Evolutionary conservation across 2,888 invertebrate species (phyloP).

Genomic region (Ditylenchus weischeri): DNA sequence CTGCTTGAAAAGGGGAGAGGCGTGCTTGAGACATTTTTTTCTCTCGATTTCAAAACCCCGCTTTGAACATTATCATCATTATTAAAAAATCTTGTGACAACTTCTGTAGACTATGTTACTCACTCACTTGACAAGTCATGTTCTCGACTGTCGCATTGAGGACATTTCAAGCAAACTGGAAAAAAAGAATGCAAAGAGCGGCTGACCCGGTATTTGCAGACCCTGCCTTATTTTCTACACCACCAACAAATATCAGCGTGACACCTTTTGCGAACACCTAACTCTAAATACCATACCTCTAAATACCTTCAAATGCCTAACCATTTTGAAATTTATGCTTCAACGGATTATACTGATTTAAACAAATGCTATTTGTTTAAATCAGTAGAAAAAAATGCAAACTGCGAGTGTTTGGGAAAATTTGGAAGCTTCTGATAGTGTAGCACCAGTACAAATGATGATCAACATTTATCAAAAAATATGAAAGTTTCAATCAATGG

Average conservation of each 20-base stretch:
- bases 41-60: too few species aligned
- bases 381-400: slow-evolving; percentile 11
- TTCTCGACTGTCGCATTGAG: too few species aligned
- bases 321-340: slow-evolving; percentile 18
- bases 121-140: too few species aligned
- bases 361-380: slow-evolving; percentile 20
- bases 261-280: slow-evolving; percentile 13
- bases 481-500: slow-evolving; percentile 19
- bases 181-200: too few species aligned
- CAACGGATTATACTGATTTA: slow-evolving; percentile 13
- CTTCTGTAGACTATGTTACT: too few species aligned
- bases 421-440: not conserved
- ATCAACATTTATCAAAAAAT: slow-evolving; percentile 19
- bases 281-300: slow-evolving; percentile 3
- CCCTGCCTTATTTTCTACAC: slow-evolving; percentile 16
- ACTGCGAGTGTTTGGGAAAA: slow-evolving; percentile 4
- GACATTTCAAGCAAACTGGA: too few species aligned
- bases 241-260: slow-evolving; percentile 17
- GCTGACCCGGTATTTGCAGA: too few species aligned
- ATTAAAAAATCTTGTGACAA: too few species aligned
- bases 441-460: slow-evolving; percentile 20
- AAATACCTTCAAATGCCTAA: too few species aligned
- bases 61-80: too few species aligned
- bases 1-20: too few species aligned
- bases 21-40: too few species aligned